A percentile compares a stretch with the other conserved stretches of the same genome.
Evolutionary conservation across 2,888 invertebrate species (phyloP).

Genomic region (Thera obeliscata): DNA sequence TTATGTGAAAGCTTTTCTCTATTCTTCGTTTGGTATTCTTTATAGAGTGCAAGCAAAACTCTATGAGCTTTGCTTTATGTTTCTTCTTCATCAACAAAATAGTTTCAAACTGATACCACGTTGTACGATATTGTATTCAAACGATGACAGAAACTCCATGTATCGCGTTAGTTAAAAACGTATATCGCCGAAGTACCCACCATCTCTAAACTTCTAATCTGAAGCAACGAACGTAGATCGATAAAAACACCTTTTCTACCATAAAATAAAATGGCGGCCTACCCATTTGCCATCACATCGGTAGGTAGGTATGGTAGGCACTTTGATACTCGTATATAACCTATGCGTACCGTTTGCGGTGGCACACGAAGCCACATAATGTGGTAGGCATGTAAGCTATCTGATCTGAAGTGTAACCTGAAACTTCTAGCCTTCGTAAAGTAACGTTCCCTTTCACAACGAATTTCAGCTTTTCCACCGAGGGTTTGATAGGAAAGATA

Average conservation of each 20-base stretch:
- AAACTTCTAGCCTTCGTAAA: slow-evolving; percentile 50
- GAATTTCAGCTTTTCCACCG: slow-evolving; percentile 36
- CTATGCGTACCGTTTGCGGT: slow-evolving; percentile 59
- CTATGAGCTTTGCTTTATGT: too few relatives aligned
- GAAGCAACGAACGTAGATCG: slow-evolving; percentile 10
- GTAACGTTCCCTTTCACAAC: slow-evolving; percentile 38
- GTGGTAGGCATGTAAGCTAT: slow-evolving; percentile 64
- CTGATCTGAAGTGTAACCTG: slow-evolving; percentile 72
- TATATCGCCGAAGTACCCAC: background rate
- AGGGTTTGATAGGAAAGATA: slow-evolving; percentile 39
- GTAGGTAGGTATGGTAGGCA: background rate
- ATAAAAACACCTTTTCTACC: slow-evolving; percentile 25
- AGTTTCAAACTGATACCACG: background rate
- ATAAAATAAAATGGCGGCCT: slow-evolving; percentile 17
- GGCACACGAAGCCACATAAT: slow-evolving; percentile 74
- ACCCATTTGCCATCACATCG: too few relatives aligned
- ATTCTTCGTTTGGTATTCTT: background rate
- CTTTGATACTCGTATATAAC: slow-evolving; percentile 37
- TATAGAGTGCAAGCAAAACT: background rate
- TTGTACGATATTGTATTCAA: background rate
- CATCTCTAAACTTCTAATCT: background rate
- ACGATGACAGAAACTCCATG: slow-evolving; percentile 4
- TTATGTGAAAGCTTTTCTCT: background rate
- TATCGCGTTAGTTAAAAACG: background rate
- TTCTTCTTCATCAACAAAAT: too few relatives aligned